Conservation (phyloP, 2,888 invertebrate genomes). For the Merodon equestris region DNA sequence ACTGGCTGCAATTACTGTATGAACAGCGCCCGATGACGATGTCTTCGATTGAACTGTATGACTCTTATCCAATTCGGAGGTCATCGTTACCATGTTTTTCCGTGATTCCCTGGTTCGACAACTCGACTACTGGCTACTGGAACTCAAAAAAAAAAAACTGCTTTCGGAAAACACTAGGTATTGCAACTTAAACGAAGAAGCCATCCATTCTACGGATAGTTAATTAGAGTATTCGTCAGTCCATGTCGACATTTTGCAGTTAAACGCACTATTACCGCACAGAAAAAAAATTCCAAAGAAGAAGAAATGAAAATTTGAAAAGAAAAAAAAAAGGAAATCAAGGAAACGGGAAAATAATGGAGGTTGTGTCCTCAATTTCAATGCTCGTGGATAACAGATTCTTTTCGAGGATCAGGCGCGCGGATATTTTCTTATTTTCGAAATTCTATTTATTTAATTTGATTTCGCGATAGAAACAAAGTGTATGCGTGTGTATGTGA, state of each 20-base stretch:
- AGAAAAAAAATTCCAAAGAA: conserved; percentile 19
- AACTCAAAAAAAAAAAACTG: not conserved
- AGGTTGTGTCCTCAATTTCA: conserved; percentile 55
- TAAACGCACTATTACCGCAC: conserved; percentile 20
- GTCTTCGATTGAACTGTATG: conserved; percentile 71
- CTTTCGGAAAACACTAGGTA: not conserved
- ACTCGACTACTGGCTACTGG: not conserved
- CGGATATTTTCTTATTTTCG: conserved; percentile 12
- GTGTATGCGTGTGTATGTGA: conserved; percentile 25
- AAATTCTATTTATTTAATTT: not conserved
- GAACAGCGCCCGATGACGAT: conserved; percentile 53
- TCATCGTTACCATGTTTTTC: conserved; percentile 78
- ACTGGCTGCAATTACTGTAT: conserved; percentile 61
- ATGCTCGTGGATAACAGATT: conserved; percentile 33
- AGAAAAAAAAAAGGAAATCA: conserved; percentile 16
- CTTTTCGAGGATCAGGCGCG: conserved; percentile 11
- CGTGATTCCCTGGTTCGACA: conserved; percentile 17
- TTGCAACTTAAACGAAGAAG: too few species aligned
- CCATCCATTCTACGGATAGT: not conserved
- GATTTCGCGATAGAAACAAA: conserved; percentile 14
- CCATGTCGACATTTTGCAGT: conserved; percentile 40
- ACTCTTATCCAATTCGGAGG: conserved; percentile 78
- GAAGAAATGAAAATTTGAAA: not conserved
- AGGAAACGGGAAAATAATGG: conserved; percentile 52
- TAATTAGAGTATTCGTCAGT: conserved; percentile 24